Percentiles rank a stretch among this genome's conserved stretches.
Conservation (phyloP, 2,888 invertebrate genomes). For the Eristalis intricaria region DNA sequence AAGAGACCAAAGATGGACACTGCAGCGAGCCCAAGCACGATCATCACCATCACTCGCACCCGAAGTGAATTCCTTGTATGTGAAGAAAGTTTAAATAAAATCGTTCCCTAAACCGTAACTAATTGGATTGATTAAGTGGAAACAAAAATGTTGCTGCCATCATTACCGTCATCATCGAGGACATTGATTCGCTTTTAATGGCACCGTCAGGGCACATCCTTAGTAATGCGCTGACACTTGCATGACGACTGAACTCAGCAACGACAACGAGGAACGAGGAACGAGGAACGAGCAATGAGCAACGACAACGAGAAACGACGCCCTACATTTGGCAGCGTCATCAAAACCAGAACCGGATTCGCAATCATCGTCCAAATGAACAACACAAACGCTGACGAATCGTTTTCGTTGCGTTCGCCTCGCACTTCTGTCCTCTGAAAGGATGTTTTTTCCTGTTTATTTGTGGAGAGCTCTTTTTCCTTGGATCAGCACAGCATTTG, state of each 20-base stretch:
- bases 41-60: background rate
- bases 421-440: constrained; percentile 2
- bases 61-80: background rate
- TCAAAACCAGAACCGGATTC: constrained; percentile 58
- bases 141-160: constrained; percentile 17
- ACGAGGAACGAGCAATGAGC: constrained; percentile 1
- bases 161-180: constrained; percentile 16
- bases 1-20: background rate
- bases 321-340: constrained; percentile 52
- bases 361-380: constrained; percentile 52
- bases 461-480: constrained; percentile 41
- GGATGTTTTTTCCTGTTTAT: constrained; percentile 52
- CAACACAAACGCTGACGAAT: constrained; percentile 63
- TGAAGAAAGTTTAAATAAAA: constrained; percentile 9
- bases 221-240: constrained; percentile 53
- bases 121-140: constrained; percentile 31
- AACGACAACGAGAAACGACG: constrained; percentile 16
- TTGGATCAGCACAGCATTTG: constrained; percentile 53
- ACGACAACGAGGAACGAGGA: background rate
- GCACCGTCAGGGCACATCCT: constrained; percentile 10
- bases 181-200: constrained; percentile 6
- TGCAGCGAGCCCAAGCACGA: constrained; percentile 12
- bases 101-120: background rate
- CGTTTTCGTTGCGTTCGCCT: constrained; percentile 44
- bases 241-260: constrained; percentile 10